Evolutionary conservation across 2,888 invertebrate genomes (phyloP).

Genomic region (Crioceris asparagi): DNA sequence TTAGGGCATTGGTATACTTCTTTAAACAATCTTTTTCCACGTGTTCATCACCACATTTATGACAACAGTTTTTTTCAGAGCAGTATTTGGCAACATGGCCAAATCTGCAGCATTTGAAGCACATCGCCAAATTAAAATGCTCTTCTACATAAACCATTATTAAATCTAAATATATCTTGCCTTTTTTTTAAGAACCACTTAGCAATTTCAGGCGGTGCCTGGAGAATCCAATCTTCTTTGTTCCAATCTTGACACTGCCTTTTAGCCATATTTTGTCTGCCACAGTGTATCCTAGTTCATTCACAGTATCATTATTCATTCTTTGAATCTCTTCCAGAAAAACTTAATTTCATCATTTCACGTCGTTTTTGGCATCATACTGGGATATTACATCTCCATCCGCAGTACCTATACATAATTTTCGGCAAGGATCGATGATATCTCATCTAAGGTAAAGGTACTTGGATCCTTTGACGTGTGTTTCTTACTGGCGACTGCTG

Average conservation of each 20-base stretch:
- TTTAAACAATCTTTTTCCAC: background rate
- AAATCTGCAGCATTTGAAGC: conserved; percentile 1
- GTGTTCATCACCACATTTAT: background rate
- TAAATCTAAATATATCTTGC: background rate
- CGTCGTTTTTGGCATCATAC: too few relatives aligned
- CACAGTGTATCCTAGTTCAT: too few relatives aligned
- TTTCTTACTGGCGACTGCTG: too few relatives aligned
- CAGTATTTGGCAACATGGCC: conserved; percentile 1
- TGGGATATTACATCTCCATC: too few relatives aligned
- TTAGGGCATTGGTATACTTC: background rate
- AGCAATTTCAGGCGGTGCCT: conserved; percentile 3
- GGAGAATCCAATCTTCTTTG: conserved; percentile 7
- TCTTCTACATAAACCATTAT: background rate
- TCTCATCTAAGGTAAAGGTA: too few relatives aligned
- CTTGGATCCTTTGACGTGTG: too few relatives aligned
- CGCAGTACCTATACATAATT: too few relatives aligned
- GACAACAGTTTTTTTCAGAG: background rate
- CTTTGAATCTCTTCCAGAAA: too few relatives aligned
- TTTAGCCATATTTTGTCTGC: background rate
- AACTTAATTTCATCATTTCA: too few relatives aligned
- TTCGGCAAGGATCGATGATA: too few relatives aligned
- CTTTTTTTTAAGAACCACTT: conserved; percentile 7
- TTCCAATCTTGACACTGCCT: conserved; percentile 1
- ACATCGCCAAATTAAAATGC: conserved; percentile 1
- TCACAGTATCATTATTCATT: too few relatives aligned